Percentiles rank a stretch among this genome's conserved stretches.
Evolutionary conservation across 30 jellyfish, hydroid and myxozoan species (phyloP).

Genomic region (Chrysaora quinquecirrha): DNA sequence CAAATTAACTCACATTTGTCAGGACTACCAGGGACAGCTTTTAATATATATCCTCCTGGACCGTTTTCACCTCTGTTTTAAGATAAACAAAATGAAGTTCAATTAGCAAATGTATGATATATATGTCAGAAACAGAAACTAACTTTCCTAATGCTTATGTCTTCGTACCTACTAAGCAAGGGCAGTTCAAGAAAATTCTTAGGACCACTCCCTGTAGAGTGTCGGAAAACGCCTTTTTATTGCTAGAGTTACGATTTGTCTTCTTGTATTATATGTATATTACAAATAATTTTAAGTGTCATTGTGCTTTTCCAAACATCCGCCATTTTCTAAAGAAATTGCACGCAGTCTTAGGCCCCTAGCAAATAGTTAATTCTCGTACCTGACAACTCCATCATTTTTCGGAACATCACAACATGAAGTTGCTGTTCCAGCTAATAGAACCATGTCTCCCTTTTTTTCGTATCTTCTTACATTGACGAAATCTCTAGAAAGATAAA

Average conservation of each 20-base stretch:
- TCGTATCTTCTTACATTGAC: constrained; percentile 90
- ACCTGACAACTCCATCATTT: constrained; percentile 71
- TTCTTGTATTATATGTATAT: background rate
- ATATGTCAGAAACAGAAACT: too few species aligned
- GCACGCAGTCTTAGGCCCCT: too few species aligned
- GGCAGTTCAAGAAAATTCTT: background rate
- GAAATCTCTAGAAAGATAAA: constrained; percentile 74
- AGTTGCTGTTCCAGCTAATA: constrained; percentile 68
- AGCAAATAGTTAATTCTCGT: too few species aligned
- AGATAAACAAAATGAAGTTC: background rate
- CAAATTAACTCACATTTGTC: constrained; percentile 84
- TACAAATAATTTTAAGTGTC: too few species aligned
- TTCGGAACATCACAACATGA: constrained; percentile 58
- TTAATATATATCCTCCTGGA: constrained; percentile 92
- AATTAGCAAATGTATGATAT: background rate
- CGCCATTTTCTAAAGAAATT: too few species aligned
- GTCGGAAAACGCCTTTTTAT: background rate
- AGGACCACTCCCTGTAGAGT: background rate
- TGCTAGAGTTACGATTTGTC: too few species aligned
- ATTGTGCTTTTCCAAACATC: too few species aligned
- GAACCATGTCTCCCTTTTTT: constrained; percentile 51
- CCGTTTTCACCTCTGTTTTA: constrained; percentile 87
- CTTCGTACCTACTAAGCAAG: background rate
- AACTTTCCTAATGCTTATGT: too few species aligned
- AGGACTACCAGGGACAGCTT: constrained; percentile 59